These are phyloP conservation scores for Chelon auratus DNA, from an alignment of 2,797 vertebrate species.

Conservation along the genomic window DNA sequence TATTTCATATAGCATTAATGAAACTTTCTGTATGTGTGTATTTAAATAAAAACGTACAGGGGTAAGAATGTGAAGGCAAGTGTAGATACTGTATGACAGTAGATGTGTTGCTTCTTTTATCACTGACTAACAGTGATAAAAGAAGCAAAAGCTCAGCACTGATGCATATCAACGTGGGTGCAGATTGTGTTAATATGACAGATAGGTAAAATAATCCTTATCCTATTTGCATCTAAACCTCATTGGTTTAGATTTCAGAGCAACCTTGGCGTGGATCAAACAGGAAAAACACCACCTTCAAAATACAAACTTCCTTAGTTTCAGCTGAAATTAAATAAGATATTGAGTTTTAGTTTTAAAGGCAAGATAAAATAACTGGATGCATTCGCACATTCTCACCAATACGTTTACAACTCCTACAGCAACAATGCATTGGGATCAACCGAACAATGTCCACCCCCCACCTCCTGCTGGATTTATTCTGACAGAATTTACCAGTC, in stretches of 20 bases:
- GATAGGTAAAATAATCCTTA: background rate
- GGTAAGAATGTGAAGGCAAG: background rate
- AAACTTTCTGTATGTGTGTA: background rate
- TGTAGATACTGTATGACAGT: background rate
- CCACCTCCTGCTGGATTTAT: conserved; percentile 20
- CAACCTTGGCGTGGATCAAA: background rate
- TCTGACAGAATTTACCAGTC: conserved; percentile 53
- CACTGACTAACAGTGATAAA: background rate
- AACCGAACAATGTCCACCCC: conserved; percentile 6
- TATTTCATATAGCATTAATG: too few relatives aligned
- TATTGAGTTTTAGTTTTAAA: background rate
- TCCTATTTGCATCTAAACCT: background rate
- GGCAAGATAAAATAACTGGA: background rate
- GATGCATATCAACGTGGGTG: too few relatives aligned
- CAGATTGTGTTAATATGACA: background rate
- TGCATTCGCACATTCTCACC: background rate
- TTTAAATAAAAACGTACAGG: background rate
- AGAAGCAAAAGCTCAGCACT: background rate
- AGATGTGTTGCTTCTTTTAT: background rate
- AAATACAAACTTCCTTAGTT: too few relatives aligned
- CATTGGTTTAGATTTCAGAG: background rate
- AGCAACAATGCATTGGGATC: background rate
- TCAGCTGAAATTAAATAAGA: background rate
- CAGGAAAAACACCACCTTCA: background rate
- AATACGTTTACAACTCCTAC: background rate